Conservation (phyloP, 2,797 vertebrate species). For the Potorous gilbertii region DNA sequence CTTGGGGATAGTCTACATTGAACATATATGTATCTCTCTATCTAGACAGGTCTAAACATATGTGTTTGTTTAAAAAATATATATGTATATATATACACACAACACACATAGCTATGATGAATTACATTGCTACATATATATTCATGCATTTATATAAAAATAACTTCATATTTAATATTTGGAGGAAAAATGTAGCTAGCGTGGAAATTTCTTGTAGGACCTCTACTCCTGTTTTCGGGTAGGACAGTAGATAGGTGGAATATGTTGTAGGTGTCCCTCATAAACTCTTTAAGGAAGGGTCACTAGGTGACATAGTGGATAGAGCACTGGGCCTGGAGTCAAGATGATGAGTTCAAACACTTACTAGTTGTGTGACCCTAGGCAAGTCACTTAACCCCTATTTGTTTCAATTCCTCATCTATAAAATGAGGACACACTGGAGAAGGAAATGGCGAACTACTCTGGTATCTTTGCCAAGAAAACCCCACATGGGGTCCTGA, state of each 20-base stretch:
- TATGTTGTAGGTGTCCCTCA: not conserved
- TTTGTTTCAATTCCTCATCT: not conserved
- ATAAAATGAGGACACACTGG: not conserved
- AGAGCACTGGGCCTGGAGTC: not conserved
- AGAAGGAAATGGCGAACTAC: not conserved
- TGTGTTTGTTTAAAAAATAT: too few species aligned
- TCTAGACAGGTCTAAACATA: not conserved
- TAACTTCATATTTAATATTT: not conserved
- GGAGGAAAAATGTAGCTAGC: not conserved
- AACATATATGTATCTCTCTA: not conserved
- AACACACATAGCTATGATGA: not conserved
- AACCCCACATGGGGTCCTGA: not conserved
- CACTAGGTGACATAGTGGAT: accelerated
- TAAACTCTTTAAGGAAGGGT: not conserved
- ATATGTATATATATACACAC: not conserved
- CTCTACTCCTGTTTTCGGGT: not conserved
- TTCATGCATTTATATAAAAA: not conserved
- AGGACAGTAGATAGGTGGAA: not conserved
- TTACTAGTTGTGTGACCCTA: not conserved
- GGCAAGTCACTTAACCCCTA: not conserved
- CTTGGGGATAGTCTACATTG: not conserved
- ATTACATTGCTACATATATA: not conserved
- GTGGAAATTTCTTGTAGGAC: not conserved
- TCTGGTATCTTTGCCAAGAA: not conserved
- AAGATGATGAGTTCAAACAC: not conserved